Conservation (phyloP, 2,797 vertebrate genomes). For the Lophotriccus pileatus region DNA sequence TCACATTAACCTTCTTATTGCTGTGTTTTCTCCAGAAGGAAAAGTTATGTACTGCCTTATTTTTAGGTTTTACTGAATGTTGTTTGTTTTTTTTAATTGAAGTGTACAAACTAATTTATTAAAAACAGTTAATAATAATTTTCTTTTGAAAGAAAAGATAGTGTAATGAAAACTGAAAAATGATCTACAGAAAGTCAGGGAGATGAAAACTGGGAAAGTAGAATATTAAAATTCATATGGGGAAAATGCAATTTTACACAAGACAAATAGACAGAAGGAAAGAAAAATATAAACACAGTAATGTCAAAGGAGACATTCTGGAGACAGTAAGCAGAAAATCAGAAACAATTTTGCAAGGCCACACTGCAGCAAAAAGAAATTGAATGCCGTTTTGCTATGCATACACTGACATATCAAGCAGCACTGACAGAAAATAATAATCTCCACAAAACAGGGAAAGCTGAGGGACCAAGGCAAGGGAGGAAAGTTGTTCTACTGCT, state of each 20-base stretch:
- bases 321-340: constrained; percentile 37
- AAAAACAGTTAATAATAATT: not conserved
- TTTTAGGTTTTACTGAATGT: not conserved
- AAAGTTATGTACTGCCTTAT: not conserved
- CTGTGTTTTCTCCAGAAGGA: not conserved
- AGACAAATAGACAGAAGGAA: not conserved
- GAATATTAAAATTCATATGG: not conserved
- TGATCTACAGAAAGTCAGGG: not conserved
- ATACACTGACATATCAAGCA: not conserved
- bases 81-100: not conserved
- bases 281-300: constrained; percentile 16
- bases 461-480: not conserved
- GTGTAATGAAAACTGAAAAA: not conserved
- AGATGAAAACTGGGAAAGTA: not conserved
- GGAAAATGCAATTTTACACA: not conserved
- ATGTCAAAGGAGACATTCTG: not conserved
- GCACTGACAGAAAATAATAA: not conserved
- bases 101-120: not conserved
- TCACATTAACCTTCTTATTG: not conserved
- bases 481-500: not conserved
- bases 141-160: not conserved
- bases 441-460: not conserved
- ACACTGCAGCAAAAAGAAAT: not conserved
- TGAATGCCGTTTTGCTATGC: not conserved
- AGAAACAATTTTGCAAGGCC: constrained; percentile 21